Evolutionary conservation across 2,113 vertebrate species (phyloP), one percentile per base, ranked within the genome.

Genomic region (Spea multiplicata): DNA sequence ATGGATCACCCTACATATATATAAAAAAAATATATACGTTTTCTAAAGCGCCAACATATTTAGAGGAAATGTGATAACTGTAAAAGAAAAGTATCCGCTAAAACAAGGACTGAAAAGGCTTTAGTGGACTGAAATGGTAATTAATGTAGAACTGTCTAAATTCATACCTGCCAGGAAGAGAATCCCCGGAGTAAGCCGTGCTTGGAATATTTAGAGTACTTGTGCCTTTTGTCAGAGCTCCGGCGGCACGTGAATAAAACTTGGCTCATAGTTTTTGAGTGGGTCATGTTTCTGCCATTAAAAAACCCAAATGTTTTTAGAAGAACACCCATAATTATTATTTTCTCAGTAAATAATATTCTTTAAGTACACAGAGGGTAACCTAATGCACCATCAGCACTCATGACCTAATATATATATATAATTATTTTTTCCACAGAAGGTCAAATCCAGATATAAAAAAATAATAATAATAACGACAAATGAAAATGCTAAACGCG

Each of bases 141-240:
- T 30, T 30, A 30, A 30, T 30, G 30, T 30, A 30, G 30, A 30
- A 30, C 30, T 30, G 30, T 30, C 30, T 30, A 67, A 5, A 55
- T 6, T 9, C 16, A 12, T 92, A 93, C 92, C 91, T 90, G 83
- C 84, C 59, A 81, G 8, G 90, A 85, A 80, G 83, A 85, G 81
- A 83, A 85, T 81, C 86, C 89, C 85, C 84, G 66, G 0, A 76
- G 81, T 77, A 85, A 83, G 73, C 82, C 62, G 76, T 71, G 85
- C 84, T 83, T 86, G 83, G 83, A 82, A 75, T 84, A 81, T 47
- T 83, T 71, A 83, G 73, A 70, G 61, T 50, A n/a, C 55, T 44
- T 82, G 67, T 64, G 17, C 12, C 3, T 46, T 45, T 3, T 6
- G 13, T 5, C 12, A 52, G 13, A 64, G 3, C 68, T 52, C 67